These are phyloP conservation scores for Haliclona indistincta DNA, from an alignment of 37 sponge, comb jelly and placozoan species.

Conservation along the genomic window DNA sequence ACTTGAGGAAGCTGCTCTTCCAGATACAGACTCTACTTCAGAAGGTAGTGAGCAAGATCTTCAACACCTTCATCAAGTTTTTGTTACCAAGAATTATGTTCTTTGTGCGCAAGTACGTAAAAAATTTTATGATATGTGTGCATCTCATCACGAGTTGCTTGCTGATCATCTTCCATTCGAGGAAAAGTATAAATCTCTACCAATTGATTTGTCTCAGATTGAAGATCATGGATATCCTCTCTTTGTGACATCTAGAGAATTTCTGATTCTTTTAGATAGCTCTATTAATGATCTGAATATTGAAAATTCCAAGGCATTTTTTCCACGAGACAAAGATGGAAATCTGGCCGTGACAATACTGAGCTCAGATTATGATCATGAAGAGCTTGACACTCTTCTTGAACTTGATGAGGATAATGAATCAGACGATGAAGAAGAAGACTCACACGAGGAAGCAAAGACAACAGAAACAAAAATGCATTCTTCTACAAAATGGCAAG, in stretches of 20 bases:
- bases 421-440: constrained; percentile 22
- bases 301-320: constrained; percentile 57
- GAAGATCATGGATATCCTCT: constrained; percentile 56
- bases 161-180: constrained; percentile 16
- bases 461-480: background rate
- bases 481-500: background rate
- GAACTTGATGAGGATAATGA: constrained; percentile 28
- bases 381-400: constrained; percentile 33
- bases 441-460: background rate
- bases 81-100: constrained; percentile 81
- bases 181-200: constrained; percentile 19
- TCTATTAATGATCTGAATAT: constrained; percentile 36
- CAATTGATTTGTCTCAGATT: constrained; percentile 13
- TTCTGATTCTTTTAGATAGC: constrained; percentile 68
- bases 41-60: background rate
- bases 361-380: constrained; percentile 51
- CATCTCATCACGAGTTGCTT: background rate
- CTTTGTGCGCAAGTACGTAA: constrained; percentile 73
- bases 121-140: constrained; percentile 67
- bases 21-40: no score
- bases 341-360: constrained; percentile 35
- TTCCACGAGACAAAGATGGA: constrained; percentile 46
- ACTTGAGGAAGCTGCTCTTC: no score
- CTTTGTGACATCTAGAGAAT: constrained; percentile 75
- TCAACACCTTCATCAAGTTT: constrained; percentile 78